Conservation (phyloP, 2,797 vertebrate species). For the Vultur gryphus region DNA sequence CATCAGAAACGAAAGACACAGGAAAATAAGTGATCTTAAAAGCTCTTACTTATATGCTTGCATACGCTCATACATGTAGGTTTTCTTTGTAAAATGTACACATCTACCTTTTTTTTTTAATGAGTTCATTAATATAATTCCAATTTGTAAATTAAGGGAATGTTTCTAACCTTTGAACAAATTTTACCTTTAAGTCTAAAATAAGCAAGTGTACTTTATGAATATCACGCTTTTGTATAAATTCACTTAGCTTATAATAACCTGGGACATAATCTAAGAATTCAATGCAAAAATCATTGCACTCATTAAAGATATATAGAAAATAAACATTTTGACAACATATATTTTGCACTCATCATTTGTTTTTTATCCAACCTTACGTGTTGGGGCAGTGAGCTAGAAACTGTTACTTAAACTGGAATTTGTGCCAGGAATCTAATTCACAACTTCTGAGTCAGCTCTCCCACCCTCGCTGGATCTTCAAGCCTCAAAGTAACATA, state of each 20-base stretch:
- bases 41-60: background rate
- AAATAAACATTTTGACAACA: slow-evolving; percentile 68
- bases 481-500: slow-evolving; percentile 51
- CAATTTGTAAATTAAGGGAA: background rate
- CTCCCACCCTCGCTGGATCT: slow-evolving; percentile 55
- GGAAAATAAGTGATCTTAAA: background rate
- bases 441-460: slow-evolving; percentile 74
- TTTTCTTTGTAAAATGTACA: background rate
- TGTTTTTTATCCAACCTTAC: slow-evolving; percentile 72
- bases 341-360: slow-evolving; percentile 64
- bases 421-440: slow-evolving; percentile 74
- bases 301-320: slow-evolving; percentile 50
- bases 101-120: background rate
- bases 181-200: slow-evolving; percentile 14
- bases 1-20: background rate
- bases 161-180: background rate
- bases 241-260: background rate
- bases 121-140: background rate
- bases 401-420: slow-evolving; percentile 71
- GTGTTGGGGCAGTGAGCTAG: slow-evolving; percentile 70
- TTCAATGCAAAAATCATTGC: slow-evolving; percentile 10
- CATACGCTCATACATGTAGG: background rate
- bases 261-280: background rate
- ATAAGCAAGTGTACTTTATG: background rate
- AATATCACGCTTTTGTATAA: background rate